Evolutionary conservation across 2,797 vertebrate genomes (phyloP).

Genomic region (Odontamblyopus rebecca): DNA sequence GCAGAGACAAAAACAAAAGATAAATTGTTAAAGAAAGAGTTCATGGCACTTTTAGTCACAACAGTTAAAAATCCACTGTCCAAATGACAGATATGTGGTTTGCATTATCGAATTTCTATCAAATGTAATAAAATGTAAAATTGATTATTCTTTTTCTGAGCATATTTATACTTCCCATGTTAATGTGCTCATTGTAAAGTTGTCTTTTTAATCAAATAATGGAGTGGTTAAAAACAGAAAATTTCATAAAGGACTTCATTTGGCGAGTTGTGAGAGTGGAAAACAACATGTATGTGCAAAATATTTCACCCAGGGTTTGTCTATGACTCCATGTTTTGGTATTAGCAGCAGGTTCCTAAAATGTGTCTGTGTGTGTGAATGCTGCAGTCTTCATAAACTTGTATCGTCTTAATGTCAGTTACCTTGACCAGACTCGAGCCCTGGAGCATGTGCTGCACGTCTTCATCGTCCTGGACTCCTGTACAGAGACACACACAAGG

Average conservation of each 20-base stretch:
- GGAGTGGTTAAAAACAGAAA: background rate
- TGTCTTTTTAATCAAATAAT: background rate
- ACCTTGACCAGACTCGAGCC: conserved; percentile 86
- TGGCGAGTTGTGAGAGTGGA: background rate
- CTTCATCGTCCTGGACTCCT: conserved; percentile 88
- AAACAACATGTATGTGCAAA: background rate
- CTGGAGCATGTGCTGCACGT: conserved; percentile 84
- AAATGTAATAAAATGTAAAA: too few species aligned
- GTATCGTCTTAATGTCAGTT: background rate
- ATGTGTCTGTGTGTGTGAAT: background rate
- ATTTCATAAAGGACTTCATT: background rate
- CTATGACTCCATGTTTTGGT: background rate
- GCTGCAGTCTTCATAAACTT: background rate
- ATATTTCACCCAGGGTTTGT: background rate
- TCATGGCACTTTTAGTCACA: too few species aligned
- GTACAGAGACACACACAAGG: conserved; percentile 9
- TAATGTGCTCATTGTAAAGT: background rate
- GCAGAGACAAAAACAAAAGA: too few species aligned
- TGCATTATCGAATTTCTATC: too few species aligned
- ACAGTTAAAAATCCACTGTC: too few species aligned
- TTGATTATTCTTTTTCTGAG: too few species aligned
- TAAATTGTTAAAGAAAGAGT: too few species aligned
- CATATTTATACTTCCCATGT: too few species aligned
- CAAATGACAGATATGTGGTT: too few species aligned
- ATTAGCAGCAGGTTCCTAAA: background rate